Percentiles rank a stretch among this genome's conserved stretches.
These are phyloP conservation scores for Megalonaias nervosa DNA, from an alignment of 1,140 invertebrate genomes.

Conservation along the genomic window DNA sequence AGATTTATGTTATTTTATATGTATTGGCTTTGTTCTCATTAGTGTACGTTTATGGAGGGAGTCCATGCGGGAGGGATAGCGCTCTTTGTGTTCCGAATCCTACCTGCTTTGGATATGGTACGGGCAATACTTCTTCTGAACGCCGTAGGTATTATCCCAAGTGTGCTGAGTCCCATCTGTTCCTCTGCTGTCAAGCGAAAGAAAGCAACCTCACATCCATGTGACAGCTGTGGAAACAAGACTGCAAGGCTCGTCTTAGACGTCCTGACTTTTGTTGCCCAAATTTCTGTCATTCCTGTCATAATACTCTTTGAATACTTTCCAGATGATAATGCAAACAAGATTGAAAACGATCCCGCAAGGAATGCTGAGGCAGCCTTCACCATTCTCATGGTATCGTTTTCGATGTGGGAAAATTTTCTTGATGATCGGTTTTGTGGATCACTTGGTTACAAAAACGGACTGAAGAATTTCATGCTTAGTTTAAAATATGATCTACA, in stretches of 20 bases:
- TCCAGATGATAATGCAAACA: background rate
- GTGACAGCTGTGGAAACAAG: background rate
- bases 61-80: slow-evolving; percentile 21
- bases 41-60: slow-evolving; percentile 17
- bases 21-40: slow-evolving; percentile 1
- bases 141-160: slow-evolving; percentile 90
- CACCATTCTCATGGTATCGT: slow-evolving; percentile 13
- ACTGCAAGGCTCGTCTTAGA: background rate
- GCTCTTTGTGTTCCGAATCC: slow-evolving; percentile 86
- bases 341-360: background rate
- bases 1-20: too few relatives aligned
- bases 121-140: slow-evolving; percentile 95
- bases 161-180: slow-evolving; percentile 13
- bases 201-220: too few relatives aligned
- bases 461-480: slow-evolving; percentile 7
- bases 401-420: slow-evolving; percentile 28
- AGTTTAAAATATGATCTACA: slow-evolving; percentile 26
- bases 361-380: background rate
- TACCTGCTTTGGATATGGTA: slow-evolving; percentile 92
- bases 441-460: background rate
- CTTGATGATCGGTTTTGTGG: slow-evolving; percentile 28
- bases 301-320: slow-evolving; percentile 12
- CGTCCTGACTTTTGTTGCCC: background rate
- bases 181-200: slow-evolving; percentile 2
- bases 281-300: slow-evolving; percentile 13